Evolutionary conservation across 1,140 invertebrate species (phyloP).

Genomic region (Rhyzopertha dominica): DNA sequence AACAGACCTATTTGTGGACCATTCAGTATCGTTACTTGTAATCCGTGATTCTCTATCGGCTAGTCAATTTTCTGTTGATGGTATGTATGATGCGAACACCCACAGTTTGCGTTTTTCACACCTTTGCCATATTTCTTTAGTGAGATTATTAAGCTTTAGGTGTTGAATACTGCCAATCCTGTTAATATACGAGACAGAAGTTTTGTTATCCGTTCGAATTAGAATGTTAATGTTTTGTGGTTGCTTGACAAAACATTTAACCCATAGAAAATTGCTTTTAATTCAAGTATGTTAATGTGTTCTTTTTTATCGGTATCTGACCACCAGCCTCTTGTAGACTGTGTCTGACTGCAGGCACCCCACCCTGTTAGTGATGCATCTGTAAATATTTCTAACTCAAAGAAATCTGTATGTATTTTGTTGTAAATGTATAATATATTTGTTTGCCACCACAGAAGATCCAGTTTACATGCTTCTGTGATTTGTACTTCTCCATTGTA

Average conservation of each 20-base stretch:
- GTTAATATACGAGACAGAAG: conserved; percentile 45
- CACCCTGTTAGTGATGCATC: conserved; percentile 32
- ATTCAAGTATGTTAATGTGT: conserved; percentile 32
- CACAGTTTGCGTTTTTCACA: too few species aligned
- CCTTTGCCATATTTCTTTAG: too few species aligned
- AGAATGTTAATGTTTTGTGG: conserved; percentile 12
- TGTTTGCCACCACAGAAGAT: conserved; percentile 33
- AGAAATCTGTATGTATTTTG: conserved; percentile 14
- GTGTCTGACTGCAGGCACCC: conserved; percentile 20
- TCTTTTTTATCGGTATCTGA: conserved; percentile 13
- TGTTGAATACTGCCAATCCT: too few species aligned
- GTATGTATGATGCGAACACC: too few species aligned
- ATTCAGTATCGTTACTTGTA: too few species aligned
- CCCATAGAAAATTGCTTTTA: conserved; percentile 25
- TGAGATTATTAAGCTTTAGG: too few species aligned
- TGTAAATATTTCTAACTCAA: conserved; percentile 25
- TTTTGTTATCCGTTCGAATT: conserved; percentile 21
- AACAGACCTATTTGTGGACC: too few species aligned
- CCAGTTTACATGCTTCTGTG: neutral
- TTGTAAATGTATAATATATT: conserved; percentile 22
- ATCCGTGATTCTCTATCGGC: too few species aligned
- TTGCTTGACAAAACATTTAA: conserved; percentile 27
- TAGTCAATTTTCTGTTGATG: too few species aligned
- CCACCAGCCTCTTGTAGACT: conserved; percentile 24
- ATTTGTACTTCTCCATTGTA: conserved; percentile 8